phyloP scores from a whole-genome alignment of 1,140 invertebrate species.

The Nymphalis io region DNA sequence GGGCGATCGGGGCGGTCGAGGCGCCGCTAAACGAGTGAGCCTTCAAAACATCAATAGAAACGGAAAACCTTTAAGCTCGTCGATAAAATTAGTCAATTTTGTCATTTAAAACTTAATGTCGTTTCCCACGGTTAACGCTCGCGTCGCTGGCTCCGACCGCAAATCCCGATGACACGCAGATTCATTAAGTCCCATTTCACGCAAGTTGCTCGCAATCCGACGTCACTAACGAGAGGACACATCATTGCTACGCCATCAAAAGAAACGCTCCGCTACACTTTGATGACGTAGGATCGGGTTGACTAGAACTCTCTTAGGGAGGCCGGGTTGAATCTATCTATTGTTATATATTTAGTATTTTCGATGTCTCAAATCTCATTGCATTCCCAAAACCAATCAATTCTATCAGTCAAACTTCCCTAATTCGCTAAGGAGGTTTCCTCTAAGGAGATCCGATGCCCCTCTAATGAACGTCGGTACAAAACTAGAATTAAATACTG shows the following conservation, averaged over 20 bases:
- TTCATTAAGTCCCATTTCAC: conserved; percentile 47
- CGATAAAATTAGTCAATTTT: conserved; percentile 26
- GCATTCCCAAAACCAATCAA: conserved; percentile 40
- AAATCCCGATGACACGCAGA: conserved; percentile 46
- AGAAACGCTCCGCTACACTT: conserved; percentile 23
- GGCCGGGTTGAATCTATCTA: conserved; percentile 52
- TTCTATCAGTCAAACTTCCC: conserved; percentile 11
- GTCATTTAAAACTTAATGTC: conserved; percentile 19
- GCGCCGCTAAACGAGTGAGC: background rate
- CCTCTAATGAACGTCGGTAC: conserved; percentile 48
- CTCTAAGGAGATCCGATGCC: conserved; percentile 35
- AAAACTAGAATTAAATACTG: conserved; percentile 59
- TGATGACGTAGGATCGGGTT: conserved; percentile 36
- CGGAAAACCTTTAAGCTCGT: conserved; percentile 28
- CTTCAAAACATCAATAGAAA: conserved; percentile 11
- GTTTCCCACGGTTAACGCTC: conserved; percentile 16
- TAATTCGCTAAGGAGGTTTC: conserved; percentile 30
- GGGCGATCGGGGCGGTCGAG: background rate
- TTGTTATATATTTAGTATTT: conserved; percentile 42
- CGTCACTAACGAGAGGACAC: conserved; percentile 61
- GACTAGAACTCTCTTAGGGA: conserved; percentile 60
- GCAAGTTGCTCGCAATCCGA: conserved; percentile 57
- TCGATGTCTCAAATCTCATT: conserved; percentile 65
- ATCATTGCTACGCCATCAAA: conserved; percentile 44
- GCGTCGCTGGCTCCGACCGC: conserved; percentile 37